A percentile compares a stretch with the other conserved stretches of the same genome.
Conservation (phyloP, 1,140 invertebrate species). For the Rhopalosiphum maidis region DNA sequence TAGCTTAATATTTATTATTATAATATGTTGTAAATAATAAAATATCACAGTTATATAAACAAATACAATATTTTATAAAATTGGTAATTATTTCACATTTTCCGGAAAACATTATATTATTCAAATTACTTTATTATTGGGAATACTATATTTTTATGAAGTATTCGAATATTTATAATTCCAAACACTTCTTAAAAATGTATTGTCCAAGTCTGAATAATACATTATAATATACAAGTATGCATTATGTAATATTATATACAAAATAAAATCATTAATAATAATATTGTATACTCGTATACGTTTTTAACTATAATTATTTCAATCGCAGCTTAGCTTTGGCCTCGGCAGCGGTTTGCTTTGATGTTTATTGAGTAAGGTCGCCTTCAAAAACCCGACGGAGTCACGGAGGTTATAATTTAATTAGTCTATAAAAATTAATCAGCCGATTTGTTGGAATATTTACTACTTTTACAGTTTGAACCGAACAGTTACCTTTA, state of each 20-base stretch:
- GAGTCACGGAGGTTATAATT: not conserved
- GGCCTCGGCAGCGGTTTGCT: not conserved
- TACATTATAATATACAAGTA: not conserved
- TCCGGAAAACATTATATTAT: not conserved
- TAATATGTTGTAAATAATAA: not conserved
- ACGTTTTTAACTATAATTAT: not conserved
- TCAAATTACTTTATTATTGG: too few species aligned
- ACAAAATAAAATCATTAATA: not conserved
- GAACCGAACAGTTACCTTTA: not conserved
- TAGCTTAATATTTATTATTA: not conserved
- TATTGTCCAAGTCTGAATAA: not conserved
- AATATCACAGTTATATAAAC: not conserved
- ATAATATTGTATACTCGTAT: not conserved
- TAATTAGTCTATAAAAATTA: not conserved
- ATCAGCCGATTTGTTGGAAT: not conserved
- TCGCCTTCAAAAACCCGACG: not conserved
- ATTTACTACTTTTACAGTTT: not conserved
- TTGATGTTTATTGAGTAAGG: slow-evolving; percentile 11
- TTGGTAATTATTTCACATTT: not conserved
- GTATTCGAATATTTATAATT: not conserved
- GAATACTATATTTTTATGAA: not conserved
- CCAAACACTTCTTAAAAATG: not conserved
- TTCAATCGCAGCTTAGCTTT: not conserved
- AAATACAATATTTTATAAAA: not conserved
- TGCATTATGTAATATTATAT: not conserved